Base-by-base conservation (phyloP, 2,888 invertebrate species). In the Nemapogon koenigi region DNA sequence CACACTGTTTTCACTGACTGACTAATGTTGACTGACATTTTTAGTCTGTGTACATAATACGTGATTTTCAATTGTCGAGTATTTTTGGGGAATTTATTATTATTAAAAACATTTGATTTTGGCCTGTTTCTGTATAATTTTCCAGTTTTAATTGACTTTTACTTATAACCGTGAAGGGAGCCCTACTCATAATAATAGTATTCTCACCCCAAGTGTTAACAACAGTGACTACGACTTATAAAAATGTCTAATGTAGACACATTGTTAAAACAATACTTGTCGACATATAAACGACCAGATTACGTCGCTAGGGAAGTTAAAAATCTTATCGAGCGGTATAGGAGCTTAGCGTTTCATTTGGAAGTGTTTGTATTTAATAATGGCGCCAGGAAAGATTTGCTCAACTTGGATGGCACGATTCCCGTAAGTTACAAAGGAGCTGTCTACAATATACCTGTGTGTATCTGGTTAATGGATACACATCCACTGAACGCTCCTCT, bases 401-500 rank as follows among this genome's bases (percentile, higher is more conserved):
- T 95, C 26, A 90, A 90, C 62, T 78, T 97, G 37, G 85, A 87
- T 57, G 97, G 97, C 38, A 97, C 97, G 4, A 92, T 97, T 53
- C 97, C 97, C 29, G 94, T 97, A 1, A 81, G 83, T 38, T 97
- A 90, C 61, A 94, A 91, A 85, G 91, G 94, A 73, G 79, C 83
- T 41, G 84, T 82, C 31, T 99, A 99, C 72, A 94, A 98, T 73
- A 99, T 99, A 64, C 99, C 99, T 10, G 87, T 99, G 27, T 90
- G 91, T 59, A 89, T 99, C 53, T 98, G 95, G 94, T 62, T 99
- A 35, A 90, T 95, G 87, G 96, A 98, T 59, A 97, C 96, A 3
- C 96, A 99, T 81, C 99, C 99, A 0, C 88, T 91, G 60, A 92
- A 95, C 75, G 94, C 97, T 22, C 99, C 99, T 1, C 88, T 98